Evolutionary conservation across 2,797 vertebrate genomes (phyloP).

Genomic region (Sebastes vulpes): DNA sequence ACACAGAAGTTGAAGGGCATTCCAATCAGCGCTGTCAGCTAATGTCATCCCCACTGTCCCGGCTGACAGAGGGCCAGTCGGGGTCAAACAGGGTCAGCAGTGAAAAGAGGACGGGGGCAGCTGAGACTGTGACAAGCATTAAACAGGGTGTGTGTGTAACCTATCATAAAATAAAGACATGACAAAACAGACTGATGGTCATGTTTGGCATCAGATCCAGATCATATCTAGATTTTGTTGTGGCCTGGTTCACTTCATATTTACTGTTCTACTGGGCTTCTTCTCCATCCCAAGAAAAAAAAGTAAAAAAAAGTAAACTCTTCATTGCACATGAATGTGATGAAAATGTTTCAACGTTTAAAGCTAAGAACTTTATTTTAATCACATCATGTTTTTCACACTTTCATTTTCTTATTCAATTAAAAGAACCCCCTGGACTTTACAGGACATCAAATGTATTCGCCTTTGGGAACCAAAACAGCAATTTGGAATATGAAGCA

Average conservation of each 20-base stretch:
- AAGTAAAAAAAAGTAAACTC: too few species aligned
- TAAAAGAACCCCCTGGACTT: background rate
- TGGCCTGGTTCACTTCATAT: background rate
- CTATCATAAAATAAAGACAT: background rate
- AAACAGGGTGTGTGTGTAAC: background rate
- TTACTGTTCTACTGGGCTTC: background rate
- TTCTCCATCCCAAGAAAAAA: background rate
- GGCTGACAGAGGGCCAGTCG: constrained; percentile 28
- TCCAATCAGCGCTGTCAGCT: constrained; percentile 54
- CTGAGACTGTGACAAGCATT: constrained; percentile 8
- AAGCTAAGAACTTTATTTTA: background rate
- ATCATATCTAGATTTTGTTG: background rate
- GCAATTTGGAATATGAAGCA: background rate
- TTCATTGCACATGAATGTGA: background rate
- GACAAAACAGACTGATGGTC: background rate
- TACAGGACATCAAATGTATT: background rate
- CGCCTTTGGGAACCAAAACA: background rate
- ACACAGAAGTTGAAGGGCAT: constrained; percentile 47
- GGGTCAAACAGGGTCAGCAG: constrained; percentile 24
- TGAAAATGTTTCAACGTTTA: background rate
- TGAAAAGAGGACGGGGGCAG: background rate
- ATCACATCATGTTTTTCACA: background rate
- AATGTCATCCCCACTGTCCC: constrained; percentile 43
- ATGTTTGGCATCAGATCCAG: background rate
- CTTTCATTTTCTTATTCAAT: background rate